Conservation (phyloP, 37 sponge, comb jelly and placozoan species). For the Ephydatia muelleri region DNA sequence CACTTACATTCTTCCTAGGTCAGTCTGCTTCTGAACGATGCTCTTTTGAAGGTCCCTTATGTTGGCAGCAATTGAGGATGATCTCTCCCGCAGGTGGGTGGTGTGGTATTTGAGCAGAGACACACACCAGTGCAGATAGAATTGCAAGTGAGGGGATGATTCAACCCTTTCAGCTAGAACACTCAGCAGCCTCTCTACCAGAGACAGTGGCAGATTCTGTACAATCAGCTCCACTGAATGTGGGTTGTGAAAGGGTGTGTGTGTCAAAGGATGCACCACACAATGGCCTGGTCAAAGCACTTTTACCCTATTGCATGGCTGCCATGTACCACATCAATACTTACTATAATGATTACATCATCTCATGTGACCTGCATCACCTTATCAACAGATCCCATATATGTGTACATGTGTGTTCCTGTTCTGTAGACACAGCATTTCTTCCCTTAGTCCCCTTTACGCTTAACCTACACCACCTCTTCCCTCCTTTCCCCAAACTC, state of each 20-base stretch:
- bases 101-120: conserved; percentile 57
- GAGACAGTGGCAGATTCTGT: conserved; percentile 38
- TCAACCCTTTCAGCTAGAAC: conserved; percentile 66
- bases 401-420: too few species aligned
- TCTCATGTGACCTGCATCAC: too few species aligned
- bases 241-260: conserved; percentile 19
- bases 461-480: neutral
- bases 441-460: neutral
- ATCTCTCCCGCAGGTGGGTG: conserved; percentile 39
- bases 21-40: conserved; percentile 49
- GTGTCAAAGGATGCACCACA: neutral
- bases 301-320: too few species aligned
- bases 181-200: conserved; percentile 60
- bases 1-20: conserved; percentile 73
- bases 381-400: too few species aligned
- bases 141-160: conserved; percentile 70
- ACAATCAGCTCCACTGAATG: conserved; percentile 55
- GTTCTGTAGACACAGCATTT: neutral
- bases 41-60: conserved; percentile 74
- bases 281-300: too few species aligned
- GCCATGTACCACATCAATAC: neutral
- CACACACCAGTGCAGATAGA: conserved; percentile 83
- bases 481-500: neutral
- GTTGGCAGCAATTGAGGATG: conserved; percentile 14
- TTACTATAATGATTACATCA: too few species aligned